Base-by-base conservation (phyloP, 2,888 invertebrate genomes). In the Eremobia ochroleuca region DNA sequence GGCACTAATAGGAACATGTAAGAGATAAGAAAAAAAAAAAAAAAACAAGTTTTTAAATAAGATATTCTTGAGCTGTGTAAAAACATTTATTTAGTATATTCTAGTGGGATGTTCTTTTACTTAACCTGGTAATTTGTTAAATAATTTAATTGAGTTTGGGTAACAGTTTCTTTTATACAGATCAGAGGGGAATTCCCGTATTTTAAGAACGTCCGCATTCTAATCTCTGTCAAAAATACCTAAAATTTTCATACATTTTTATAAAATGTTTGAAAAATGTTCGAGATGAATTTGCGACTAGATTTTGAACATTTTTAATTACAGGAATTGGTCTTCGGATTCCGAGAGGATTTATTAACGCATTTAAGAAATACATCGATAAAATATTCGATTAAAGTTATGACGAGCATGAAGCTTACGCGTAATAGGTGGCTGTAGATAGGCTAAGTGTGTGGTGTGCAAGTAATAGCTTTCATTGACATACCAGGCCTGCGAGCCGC, bases 381-480 rank as follows among this genome's bases (percentile, higher is more conserved):
- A 81, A 87, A 86, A 90, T 91, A 92, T 92, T 91, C 88, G 87
- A 90, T 91, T 89, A 87, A 86, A 66, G 61, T 73, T 64, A 67
- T 70, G 46, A 88, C 15, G 67, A 73, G 64, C 67, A 59, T 76
- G 78, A 40, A 67, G 31, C 34, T 49, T 25, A 59, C 15, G 25
- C 55, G 28, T 91, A 89, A 85, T 89, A 87, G 74, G 64, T 77
- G 21, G 78, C 49, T 75, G 68, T 70, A 78, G 64, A 64, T 76
- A 82, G 61, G 78, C 73, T 84, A 82, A 79, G 78, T 91, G 90
- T 91, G 88, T 90, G 91, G 91, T 89, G 92, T 89, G 92, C 90
- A 89, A 93, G 93, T 96, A 95, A 96, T 96, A 95, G 95, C 94
- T 94, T 95, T 93, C 94, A 95, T 95, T 95, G 95, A 94, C 96